Percentiles rank a stretch among this genome's conserved stretches.
phyloP scores from a whole-genome alignment of 2,113 vertebrate genomes.

The Malaclemys terrapin region DNA sequence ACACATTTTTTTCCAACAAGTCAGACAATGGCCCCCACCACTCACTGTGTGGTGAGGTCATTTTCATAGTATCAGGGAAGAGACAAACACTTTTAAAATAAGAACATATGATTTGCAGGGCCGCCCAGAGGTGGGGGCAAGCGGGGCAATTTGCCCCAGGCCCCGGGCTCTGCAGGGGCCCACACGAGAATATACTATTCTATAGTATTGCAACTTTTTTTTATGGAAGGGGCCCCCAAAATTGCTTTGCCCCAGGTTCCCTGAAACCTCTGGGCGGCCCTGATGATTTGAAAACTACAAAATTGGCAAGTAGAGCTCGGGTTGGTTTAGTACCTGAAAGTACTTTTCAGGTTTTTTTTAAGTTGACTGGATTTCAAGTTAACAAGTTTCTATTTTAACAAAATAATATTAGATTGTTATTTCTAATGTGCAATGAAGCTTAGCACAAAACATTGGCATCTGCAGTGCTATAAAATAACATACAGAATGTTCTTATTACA shows the following conservation, averaged over 20 bases:
- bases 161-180: too few species aligned
- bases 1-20: not conserved
- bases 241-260: too few species aligned
- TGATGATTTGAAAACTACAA: constrained; percentile 12
- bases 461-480: not conserved
- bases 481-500: constrained; percentile 14
- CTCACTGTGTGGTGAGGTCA: not conserved
- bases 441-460: constrained; percentile 2
- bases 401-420: constrained; percentile 7
- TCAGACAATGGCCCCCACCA: not conserved
- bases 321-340: constrained; percentile 50
- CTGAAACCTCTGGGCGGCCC: too few species aligned
- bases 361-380: constrained; percentile 38
- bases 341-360: constrained; percentile 18
- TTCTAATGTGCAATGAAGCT: constrained; percentile 44
- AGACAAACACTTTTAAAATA: constrained; percentile 32
- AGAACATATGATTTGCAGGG: constrained; percentile 14
- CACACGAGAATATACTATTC: too few species aligned
- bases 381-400: constrained; percentile 35
- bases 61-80: constrained; percentile 8
- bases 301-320: constrained; percentile 33
- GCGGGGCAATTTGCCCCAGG: too few species aligned
- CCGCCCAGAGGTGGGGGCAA: too few species aligned
- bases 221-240: too few species aligned
- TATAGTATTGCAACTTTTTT: too few species aligned